phyloP scores from a whole-genome alignment of 2,797 vertebrate species.

The Remorina albescens region DNA sequence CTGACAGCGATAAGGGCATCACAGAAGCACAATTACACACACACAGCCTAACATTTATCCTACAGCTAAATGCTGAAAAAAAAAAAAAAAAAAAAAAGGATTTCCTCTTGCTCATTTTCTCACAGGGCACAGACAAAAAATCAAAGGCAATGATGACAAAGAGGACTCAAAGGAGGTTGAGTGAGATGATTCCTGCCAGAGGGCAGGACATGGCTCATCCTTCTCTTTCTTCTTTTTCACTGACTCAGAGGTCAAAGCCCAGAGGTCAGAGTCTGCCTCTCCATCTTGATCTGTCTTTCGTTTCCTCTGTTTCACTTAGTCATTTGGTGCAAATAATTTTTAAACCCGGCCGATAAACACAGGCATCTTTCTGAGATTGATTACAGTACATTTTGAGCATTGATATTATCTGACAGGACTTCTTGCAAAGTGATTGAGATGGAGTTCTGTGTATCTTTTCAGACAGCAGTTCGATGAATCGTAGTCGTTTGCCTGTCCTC shows the following conservation, averaged over 20 bases:
- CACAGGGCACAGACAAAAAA: conserved; percentile 29
- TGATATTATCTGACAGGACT: background rate
- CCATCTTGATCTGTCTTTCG: conserved; percentile 27
- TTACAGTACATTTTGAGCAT: background rate
- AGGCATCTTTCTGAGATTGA: too few species aligned
- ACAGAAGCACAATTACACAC: background rate
- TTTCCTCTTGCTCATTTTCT: conserved; percentile 35
- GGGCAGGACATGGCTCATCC: conserved; percentile 53
- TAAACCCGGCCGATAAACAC: background rate
- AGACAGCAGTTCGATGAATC: conserved; percentile 11
- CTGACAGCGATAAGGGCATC: conserved; percentile 5
- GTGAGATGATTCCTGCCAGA: conserved; percentile 23
- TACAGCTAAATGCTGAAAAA: background rate
- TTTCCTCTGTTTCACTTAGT: background rate
- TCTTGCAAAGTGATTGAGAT: background rate
- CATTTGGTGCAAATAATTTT: conserved; percentile 3
- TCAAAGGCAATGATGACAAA: conserved; percentile 22
- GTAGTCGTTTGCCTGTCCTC: background rate
- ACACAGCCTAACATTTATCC: conserved; percentile 18
- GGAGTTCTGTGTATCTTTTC: background rate
- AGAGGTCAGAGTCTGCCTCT: conserved; percentile 32
- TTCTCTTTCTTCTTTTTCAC: conserved; percentile 30
- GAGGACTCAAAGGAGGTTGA: conserved; percentile 36
- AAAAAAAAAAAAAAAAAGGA: background rate
- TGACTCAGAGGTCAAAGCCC: conserved; percentile 59